These are phyloP conservation scores for Rafetus swinhoei DNA, from an alignment of 2,113 vertebrate genomes.

Conservation along the genomic window DNA sequence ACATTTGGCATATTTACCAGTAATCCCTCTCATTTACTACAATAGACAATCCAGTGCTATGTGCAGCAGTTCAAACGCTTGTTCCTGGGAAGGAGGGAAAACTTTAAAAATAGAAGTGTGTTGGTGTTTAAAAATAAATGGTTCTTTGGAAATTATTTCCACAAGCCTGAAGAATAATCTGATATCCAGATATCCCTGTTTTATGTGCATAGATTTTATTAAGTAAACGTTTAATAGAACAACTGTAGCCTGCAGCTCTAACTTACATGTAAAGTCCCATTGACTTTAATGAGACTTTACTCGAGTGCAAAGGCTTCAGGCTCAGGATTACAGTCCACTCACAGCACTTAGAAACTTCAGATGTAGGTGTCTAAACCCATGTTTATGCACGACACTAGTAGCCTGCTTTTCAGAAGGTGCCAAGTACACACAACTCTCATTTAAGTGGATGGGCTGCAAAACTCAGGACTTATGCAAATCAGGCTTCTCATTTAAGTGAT, in stretches of 20 bases:
- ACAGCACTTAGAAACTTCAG: background rate
- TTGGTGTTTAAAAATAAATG: background rate
- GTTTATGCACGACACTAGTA: background rate
- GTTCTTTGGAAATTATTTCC: background rate
- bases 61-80: background rate
- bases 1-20: background rate
- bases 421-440: fast-evolving
- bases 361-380: background rate
- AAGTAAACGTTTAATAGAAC: background rate
- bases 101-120: background rate
- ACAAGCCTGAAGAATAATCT: background rate
- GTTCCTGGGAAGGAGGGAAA: background rate
- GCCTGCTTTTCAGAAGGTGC: background rate
- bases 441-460: background rate
- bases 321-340: background rate
- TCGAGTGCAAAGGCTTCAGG: background rate
- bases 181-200: background rate
- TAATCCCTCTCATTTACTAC: background rate
- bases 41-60: background rate
- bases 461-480: fast-evolving
- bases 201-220: background rate
- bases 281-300: background rate
- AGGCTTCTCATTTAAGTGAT: fast-evolving
- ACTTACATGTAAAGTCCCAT: fast-evolving
- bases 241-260: background rate